Conservation (phyloP, 2,113 vertebrate species). For the Sphyrna mokarran region DNA sequence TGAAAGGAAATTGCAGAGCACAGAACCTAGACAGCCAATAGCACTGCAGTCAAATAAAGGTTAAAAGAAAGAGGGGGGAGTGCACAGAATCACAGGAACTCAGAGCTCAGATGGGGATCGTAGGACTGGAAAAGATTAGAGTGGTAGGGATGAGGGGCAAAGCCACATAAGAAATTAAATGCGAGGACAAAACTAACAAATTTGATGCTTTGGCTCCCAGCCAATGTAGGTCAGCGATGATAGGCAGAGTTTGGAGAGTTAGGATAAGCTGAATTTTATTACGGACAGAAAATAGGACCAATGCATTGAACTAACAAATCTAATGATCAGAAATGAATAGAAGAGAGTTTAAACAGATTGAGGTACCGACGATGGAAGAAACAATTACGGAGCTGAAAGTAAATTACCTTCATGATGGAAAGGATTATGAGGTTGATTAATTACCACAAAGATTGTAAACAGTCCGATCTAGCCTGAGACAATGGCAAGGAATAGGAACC, state of each 20-base stretch:
- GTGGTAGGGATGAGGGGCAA: neutral
- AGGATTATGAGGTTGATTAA: neutral
- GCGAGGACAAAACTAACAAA: neutral
- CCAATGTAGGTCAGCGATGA: neutral
- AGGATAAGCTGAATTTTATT: neutral
- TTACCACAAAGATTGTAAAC: neutral
- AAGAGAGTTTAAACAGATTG: neutral
- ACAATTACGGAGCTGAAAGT: neutral
- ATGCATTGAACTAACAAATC: neutral
- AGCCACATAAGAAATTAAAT: neutral
- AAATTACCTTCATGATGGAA: neutral
- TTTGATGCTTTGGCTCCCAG: neutral
- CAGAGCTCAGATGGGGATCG: neutral
- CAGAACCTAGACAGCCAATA: neutral
- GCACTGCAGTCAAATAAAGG: neutral
- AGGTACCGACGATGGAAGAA: neutral
- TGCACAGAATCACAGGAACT: neutral
- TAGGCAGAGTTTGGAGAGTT: neutral
- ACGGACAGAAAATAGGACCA: neutral
- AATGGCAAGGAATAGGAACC: neutral
- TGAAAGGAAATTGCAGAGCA: neutral
- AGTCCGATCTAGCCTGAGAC: neutral
- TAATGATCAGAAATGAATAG: neutral
- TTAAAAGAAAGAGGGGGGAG: neutral
- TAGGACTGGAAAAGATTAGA: neutral